Percentiles rank a stretch among this genome's conserved stretches.
Evolutionary conservation across 1,140 invertebrate species (phyloP).

Genomic region (Lepeophtheirus salmonis): DNA sequence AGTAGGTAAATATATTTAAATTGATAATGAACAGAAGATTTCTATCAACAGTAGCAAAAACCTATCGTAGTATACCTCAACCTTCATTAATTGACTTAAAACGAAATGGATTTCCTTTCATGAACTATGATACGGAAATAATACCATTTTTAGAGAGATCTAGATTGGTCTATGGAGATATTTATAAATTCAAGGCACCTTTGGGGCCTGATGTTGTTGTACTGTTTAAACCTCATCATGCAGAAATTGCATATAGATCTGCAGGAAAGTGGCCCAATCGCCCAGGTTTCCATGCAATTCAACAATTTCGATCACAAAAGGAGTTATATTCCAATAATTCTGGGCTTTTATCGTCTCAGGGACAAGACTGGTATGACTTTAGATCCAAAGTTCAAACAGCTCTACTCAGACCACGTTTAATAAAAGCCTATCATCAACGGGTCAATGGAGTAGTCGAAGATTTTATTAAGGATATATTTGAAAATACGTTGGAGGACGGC

Average conservation of each 20-base stretch:
- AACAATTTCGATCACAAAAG: neutral
- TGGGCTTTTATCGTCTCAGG: neutral
- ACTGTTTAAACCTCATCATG: neutral
- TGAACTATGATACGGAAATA: neutral
- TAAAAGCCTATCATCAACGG: neutral
- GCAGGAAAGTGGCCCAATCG: neutral
- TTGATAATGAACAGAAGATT: neutral
- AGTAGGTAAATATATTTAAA: too few species aligned
- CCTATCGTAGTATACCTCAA: neutral
- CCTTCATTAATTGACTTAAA: neutral
- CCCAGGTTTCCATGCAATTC: neutral
- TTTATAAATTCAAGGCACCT: neutral
- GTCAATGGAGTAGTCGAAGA: neutral
- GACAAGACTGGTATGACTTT: neutral
- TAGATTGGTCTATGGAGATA: neutral
- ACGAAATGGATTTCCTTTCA: neutral
- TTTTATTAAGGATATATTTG: neutral
- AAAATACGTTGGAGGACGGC: neutral
- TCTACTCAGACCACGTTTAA: neutral
- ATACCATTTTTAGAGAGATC: neutral
- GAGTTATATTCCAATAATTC: neutral
- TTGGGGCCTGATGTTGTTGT: neutral
- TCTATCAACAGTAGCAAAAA: neutral
- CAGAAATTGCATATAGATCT: neutral
- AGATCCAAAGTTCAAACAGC: neutral